phyloP scores from a whole-genome alignment of 2,113 vertebrate species.

The Ochotona curzoniae region DNA sequence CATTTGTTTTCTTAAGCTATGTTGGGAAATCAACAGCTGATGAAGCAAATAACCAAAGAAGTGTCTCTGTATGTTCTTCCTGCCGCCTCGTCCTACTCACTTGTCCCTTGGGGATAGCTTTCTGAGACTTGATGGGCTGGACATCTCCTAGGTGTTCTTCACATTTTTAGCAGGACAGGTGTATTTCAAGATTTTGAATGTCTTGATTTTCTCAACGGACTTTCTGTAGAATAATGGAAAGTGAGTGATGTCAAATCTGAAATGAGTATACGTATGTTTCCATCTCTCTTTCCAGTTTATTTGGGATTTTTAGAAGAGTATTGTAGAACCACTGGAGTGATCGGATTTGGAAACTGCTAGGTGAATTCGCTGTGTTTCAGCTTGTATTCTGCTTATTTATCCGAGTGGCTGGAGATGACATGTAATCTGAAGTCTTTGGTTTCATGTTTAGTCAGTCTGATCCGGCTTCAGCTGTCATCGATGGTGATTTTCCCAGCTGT shows the following conservation, averaged over 20 bases:
- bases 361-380: conserved; percentile 21
- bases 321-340: neutral
- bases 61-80: neutral
- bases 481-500: conserved; percentile 52
- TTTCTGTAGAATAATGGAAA: neutral
- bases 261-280: neutral
- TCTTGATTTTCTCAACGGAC: neutral
- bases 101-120: neutral
- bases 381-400: conserved; percentile 21
- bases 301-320: conserved; percentile 7
- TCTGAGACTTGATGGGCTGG: neutral
- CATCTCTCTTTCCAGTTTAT: neutral
- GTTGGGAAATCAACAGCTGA: neutral
- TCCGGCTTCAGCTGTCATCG: conserved; percentile 43
- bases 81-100: conserved; percentile 20
- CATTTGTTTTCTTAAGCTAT: conserved; percentile 46
- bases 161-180: conserved; percentile 13
- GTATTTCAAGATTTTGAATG: neutral
- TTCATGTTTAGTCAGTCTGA: conserved; percentile 57
- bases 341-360: conserved; percentile 2
- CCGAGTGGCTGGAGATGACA: conserved; percentile 30
- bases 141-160: neutral
- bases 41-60: neutral
- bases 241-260: conserved; percentile 4
- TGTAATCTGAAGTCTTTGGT: conserved; percentile 58